These are phyloP conservation scores for Eilema griseolum DNA, from an alignment of 2,888 invertebrate genomes.

Conservation along the genomic window DNA sequence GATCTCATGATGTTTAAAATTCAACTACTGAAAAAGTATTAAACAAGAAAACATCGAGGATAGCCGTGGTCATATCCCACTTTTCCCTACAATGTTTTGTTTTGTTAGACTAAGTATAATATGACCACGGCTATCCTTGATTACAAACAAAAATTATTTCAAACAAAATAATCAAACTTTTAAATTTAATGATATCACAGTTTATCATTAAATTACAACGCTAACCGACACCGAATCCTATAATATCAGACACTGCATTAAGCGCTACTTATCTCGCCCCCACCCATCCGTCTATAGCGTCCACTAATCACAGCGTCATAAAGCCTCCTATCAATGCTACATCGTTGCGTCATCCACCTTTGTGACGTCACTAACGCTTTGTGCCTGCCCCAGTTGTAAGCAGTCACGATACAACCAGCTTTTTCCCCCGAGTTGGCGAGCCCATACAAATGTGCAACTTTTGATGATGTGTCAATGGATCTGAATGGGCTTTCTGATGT, in stretches of 20 bases:
- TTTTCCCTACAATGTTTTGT: too few species aligned
- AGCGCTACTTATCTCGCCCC: not conserved
- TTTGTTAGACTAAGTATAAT: too few species aligned
- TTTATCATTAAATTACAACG: not conserved
- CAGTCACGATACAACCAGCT: slow-evolving; percentile 22
- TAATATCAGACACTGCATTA: not conserved
- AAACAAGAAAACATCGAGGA: too few species aligned
- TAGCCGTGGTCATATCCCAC: too few species aligned
- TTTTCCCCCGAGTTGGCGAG: slow-evolving; percentile 38
- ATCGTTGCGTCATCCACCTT: slow-evolving; percentile 37
- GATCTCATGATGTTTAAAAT: too few species aligned
- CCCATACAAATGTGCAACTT: slow-evolving; percentile 47
- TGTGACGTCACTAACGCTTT: slow-evolving; percentile 49
- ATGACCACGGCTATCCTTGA: too few species aligned
- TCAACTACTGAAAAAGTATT: too few species aligned
- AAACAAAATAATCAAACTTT: not conserved
- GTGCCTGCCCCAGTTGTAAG: slow-evolving; percentile 28
- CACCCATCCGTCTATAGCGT: slow-evolving; percentile 7
- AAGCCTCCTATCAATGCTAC: slow-evolving; percentile 27
- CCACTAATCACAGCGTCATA: slow-evolving; percentile 44
- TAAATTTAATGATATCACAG: not conserved
- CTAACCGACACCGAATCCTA: not conserved
- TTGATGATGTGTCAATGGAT: slow-evolving; percentile 45
- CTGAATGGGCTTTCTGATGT: slow-evolving; percentile 12
- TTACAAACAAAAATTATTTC: too few species aligned